phyloP scores from a whole-genome alignment of 2,888 invertebrate species.

The Idaea aversata region DNA sequence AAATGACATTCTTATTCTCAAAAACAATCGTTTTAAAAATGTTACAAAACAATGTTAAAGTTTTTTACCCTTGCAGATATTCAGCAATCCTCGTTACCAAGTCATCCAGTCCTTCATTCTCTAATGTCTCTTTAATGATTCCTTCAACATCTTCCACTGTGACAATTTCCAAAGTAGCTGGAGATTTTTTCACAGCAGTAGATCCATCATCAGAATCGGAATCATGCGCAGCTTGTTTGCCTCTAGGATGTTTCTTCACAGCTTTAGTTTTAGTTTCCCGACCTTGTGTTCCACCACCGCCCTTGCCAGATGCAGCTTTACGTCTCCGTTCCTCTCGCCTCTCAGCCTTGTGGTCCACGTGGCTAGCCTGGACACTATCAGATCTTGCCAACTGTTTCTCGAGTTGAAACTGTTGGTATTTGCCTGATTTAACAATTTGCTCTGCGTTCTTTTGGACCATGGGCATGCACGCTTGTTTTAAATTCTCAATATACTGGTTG shows the following conservation, averaged over 20 bases:
- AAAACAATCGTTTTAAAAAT: background rate
- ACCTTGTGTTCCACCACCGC: constrained; percentile 95
- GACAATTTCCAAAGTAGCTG: constrained; percentile 82
- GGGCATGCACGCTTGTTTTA: constrained; percentile 84
- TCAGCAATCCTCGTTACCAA: constrained; percentile 84
- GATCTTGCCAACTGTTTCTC: constrained; percentile 83
- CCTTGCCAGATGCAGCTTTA: constrained; percentile 92
- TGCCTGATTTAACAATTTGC: constrained; percentile 84
- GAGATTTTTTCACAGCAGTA: constrained; percentile 61
- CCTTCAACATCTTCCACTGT: constrained; percentile 83
- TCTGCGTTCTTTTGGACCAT: constrained; percentile 85
- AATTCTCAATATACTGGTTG: constrained; percentile 83
- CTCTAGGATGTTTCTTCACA: constrained; percentile 88
- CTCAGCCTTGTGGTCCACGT: constrained; percentile 82
- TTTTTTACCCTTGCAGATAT: constrained; percentile 83
- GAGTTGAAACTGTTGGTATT: constrained; percentile 86
- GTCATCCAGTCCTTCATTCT: constrained; percentile 87
- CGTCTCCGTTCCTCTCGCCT: constrained; percentile 93
- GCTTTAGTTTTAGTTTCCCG: constrained; percentile 97
- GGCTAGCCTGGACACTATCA: constrained; percentile 53
- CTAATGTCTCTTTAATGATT: constrained; percentile 80
- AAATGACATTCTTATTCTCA: no score
- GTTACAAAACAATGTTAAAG: constrained; percentile 8
- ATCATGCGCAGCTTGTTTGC: constrained; percentile 81
- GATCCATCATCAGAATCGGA: constrained; percentile 84